Conservation (phyloP, 2,113 vertebrate species). For the Prionailurus bengalensis region DNA sequence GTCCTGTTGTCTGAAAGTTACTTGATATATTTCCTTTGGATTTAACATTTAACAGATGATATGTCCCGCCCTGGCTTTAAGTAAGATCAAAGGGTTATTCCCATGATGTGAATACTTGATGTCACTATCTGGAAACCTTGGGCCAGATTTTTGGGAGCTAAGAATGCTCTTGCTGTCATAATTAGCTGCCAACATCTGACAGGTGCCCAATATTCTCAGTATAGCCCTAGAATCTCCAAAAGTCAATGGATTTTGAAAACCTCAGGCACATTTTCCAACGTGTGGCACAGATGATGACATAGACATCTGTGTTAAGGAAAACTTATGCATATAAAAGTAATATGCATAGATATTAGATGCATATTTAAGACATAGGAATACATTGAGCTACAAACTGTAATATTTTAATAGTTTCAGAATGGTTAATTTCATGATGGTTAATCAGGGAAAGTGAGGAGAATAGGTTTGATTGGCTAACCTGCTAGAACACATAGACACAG, state of each 20-base stretch:
- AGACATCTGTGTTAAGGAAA: neutral
- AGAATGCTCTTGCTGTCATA: neutral
- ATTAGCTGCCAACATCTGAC: neutral
- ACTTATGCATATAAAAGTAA: too few species aligned
- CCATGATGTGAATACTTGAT: neutral
- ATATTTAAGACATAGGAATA: neutral
- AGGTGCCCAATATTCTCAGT: neutral
- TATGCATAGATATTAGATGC: neutral
- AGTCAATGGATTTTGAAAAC: neutral
- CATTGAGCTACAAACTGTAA: neutral
- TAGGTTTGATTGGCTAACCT: neutral
- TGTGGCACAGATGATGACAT: neutral
- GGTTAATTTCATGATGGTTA: neutral
- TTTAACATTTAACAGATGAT: conserved; percentile 8
- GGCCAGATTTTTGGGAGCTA: neutral
- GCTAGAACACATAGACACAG: neutral
- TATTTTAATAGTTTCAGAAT: neutral
- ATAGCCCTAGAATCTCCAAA: neutral
- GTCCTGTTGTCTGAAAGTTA: neutral
- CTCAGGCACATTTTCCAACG: neutral
- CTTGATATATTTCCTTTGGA: neutral
- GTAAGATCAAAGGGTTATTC: neutral
- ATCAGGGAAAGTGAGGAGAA: neutral
- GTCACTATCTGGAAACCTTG: neutral
- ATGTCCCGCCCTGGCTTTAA: neutral